Base-by-base conservation (phyloP, 2,113 vertebrate species). In the Pseudopipra pipra region DNA sequence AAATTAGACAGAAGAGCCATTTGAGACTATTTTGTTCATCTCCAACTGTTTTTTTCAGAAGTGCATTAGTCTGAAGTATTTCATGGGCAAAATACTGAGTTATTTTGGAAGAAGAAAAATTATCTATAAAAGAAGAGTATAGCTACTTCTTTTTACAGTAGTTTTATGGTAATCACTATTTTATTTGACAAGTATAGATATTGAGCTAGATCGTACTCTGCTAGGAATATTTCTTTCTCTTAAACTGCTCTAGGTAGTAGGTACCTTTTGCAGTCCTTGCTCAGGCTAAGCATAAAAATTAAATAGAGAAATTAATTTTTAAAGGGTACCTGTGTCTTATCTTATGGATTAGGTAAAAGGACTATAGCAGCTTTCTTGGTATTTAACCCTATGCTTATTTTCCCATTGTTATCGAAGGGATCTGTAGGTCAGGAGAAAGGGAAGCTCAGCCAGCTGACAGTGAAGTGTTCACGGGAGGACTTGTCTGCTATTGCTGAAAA, bases 11-110 rank as follows among this genome's bases (percentile, higher is more conserved):
- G 62, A 86, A 92, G 73, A 94, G 76, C 77, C 81, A 68, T 93
- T 95, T 97, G 82, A 95, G 81, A 91, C 56, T 75, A 52, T 95
- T 87, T 89, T 91, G 67, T 89, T 97, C 67, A 44, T 95, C 81
- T 94, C 58, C 73, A 79, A 4, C 58, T 83, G 51, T 9, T 79
- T 91, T 91, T 94, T 91, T 67, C 56, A 90, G 43, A 79, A 95
- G 79, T 89, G 91, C 94, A 88, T 95, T 97, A 95, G 87, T 72
- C 65, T 95, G 78, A 95, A 92, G 67, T 75, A 89, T 92, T 96
- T 94, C 67, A 65, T 8, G 1, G 74, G 59, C 71, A 94, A 95
- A 94, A 95, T 71, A 91, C 47, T 6, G 54, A 70, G 82, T 89
- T 96, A 82, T 93, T 94, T 86, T 78, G 23, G 59, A 56, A 85